Base-by-base conservation (phyloP, 2,888 invertebrate genomes). In the Drosophila barbarae region DNA sequence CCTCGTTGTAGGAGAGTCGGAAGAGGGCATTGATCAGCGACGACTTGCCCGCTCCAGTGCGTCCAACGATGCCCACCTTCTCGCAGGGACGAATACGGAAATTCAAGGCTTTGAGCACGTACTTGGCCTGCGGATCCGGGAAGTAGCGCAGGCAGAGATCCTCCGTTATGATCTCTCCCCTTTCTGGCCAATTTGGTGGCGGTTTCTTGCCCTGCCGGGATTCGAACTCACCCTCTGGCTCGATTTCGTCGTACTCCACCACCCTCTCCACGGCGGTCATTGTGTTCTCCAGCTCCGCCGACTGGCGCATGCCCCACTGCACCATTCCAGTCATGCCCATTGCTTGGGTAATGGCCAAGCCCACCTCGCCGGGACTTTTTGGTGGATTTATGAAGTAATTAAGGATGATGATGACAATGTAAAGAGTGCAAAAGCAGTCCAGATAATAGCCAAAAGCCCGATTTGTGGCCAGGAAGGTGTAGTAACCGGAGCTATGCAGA, bases 371-470 rank as follows among this genome's bases (percentile, higher is more conserved):
- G 23, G 94, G 94, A 70, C 91, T 89, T 91, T 91, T 90, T 87
- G 90, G 90, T 42, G 92, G 91, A 41, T 94, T 90, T 0, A 95
- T 88, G 47, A 98, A 92, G 89, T 97, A 96, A 81, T 95, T 95
- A 79, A 96, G 91, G 0, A 97, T 95, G 0, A 98, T 96, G 47
- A 95, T 88, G 0, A 93, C 92, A 65, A 98, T 95, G 89, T 97
- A 98, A 4, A 95, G 72, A 0, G 96, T 93, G 86, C 97, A 97
- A 55, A 97, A 92, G 72, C 95, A 91, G 88, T 99, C 99, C 78
- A 98, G 90, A 92, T 95, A 95, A 85, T 97, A 95, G 0, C 97
- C 98, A 85, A 99, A 97, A 75, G 98, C 98, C 56, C 98, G 93
- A 18, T 96, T 95, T 6, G 96, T 94, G 0, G 95, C 93, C 55